These are phyloP conservation scores for Lytechinus pictus DNA, from an alignment of 35 echinoderm and acorn worm species.

Conservation along the genomic window DNA sequence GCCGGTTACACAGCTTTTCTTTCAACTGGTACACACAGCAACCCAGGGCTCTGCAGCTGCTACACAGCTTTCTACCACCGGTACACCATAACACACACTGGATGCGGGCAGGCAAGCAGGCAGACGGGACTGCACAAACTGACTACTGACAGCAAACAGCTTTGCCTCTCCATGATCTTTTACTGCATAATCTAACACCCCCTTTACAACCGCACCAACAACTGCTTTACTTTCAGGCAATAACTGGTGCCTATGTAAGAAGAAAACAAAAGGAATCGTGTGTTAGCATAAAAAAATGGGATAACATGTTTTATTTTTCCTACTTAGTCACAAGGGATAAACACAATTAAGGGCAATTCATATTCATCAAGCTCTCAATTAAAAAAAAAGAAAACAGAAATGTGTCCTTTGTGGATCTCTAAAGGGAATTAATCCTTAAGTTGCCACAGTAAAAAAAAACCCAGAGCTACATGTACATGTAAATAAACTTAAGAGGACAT, in stretches of 20 bases:
- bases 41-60: neutral
- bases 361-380: too few relatives aligned
- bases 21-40: neutral
- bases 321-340: neutral
- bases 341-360: too few relatives aligned
- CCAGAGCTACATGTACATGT: too few relatives aligned
- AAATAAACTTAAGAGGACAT: too few relatives aligned
- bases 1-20: constrained; percentile 10
- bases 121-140: constrained; percentile 34
- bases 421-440: too few relatives aligned
- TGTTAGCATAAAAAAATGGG: constrained; percentile 35
- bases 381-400: too few relatives aligned
- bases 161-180: constrained; percentile 31
- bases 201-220: constrained; percentile 38
- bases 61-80: constrained; percentile 10
- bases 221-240: constrained; percentile 54
- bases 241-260: constrained; percentile 50
- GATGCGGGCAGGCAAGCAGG: constrained; percentile 14
- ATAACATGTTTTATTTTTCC: neutral
- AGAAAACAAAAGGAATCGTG: constrained; percentile 27
- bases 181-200: constrained; percentile 38
- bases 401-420: too few relatives aligned
- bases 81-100: constrained; percentile 23
- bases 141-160: constrained; percentile 25
- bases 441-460: too few relatives aligned